Percentiles rank a stretch among this genome's conserved stretches.
Evolutionary conservation across 2,888 invertebrate genomes (phyloP).

Genomic region (Rhagonycha fulva): DNA sequence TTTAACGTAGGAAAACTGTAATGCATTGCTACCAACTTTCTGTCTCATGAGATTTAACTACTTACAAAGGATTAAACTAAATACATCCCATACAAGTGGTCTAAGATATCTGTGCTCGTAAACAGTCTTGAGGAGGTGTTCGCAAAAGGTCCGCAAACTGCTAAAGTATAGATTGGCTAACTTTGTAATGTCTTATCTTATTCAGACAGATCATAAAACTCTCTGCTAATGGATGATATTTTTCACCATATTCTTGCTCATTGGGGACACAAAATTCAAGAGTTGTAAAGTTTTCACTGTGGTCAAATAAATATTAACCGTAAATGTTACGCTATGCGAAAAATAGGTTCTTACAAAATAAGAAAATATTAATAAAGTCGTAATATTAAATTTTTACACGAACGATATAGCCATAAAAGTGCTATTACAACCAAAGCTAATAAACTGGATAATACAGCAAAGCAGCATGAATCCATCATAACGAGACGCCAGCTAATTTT

Average conservation of each 20-base stretch:
- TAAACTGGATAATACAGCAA: slow-evolving; percentile 17
- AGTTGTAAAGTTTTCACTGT: slow-evolving; percentile 26
- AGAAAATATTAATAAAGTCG: slow-evolving; percentile 8
- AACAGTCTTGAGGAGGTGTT: slow-evolving; percentile 40
- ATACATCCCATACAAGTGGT: slow-evolving; percentile 36
- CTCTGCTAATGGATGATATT: slow-evolving; percentile 50
- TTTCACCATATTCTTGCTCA: slow-evolving; percentile 41
- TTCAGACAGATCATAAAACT: slow-evolving; percentile 52
- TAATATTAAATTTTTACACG: slow-evolving; percentile 12
- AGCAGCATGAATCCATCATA: slow-evolving; percentile 14
- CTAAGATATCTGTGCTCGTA: slow-evolving; percentile 39
- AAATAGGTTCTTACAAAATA: not conserved
- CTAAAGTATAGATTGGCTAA: slow-evolving; percentile 54
- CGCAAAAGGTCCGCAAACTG: slow-evolving; percentile 39
- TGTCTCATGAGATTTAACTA: slow-evolving; percentile 33
- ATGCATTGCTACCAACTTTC: slow-evolving; percentile 6
- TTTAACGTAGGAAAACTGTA: not conserved
- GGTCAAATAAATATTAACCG: slow-evolving; percentile 17
- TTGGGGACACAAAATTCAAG: slow-evolving; percentile 36
- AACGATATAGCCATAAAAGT: slow-evolving; percentile 16
- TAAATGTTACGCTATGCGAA: not conserved
- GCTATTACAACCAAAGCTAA: slow-evolving; percentile 18
- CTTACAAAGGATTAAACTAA: slow-evolving; percentile 43
- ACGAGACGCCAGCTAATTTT: slow-evolving; percentile 25
- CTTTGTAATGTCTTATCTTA: slow-evolving; percentile 54